Evolutionary conservation across 2,888 invertebrate species (phyloP).

Genomic region (Alviniconcha strummeri): DNA sequence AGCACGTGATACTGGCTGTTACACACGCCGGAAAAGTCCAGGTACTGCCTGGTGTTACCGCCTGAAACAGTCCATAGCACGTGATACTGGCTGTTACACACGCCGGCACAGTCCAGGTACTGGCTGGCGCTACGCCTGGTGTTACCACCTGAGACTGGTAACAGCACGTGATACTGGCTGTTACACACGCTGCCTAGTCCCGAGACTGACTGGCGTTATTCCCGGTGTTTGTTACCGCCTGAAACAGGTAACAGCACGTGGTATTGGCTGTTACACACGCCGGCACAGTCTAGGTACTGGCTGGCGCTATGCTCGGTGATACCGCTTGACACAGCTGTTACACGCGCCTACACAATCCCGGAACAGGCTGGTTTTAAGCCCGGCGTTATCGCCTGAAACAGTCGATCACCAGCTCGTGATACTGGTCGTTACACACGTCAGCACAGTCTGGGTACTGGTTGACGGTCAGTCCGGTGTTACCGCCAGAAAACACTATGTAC

Average conservation of each 20-base stretch:
- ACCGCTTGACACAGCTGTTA: conserved; percentile 32
- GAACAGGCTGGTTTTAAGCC: conserved; percentile 11
- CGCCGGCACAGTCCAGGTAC: conserved; percentile 35
- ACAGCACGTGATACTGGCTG: conserved; percentile 9
- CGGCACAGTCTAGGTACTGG: conserved; percentile 36
- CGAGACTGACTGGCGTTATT: conserved; percentile 11
- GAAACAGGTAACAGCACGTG: not conserved
- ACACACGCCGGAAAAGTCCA: conserved; percentile 37
- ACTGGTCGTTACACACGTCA: conserved; percentile 30
- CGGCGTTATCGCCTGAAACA: conserved; percentile 35
- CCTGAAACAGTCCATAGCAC: not conserved
- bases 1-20: conserved; percentile 9
- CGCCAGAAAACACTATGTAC: conserved; percentile 20
- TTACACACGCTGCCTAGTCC: conserved; percentile 37
- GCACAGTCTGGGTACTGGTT: conserved; percentile 35
- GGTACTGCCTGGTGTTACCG: conserved; percentile 34
- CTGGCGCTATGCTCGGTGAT: conserved; percentile 25
- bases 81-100: conserved; percentile 27
- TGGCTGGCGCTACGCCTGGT: conserved; percentile 23
- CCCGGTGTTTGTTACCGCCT: conserved; percentile 35
- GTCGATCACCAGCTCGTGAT: too few relatives aligned
- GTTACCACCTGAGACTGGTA: conserved; percentile 30
- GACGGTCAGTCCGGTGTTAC: conserved; percentile 26
- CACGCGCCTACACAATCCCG: conserved; percentile 35
- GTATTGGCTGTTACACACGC: conserved; percentile 28